These are phyloP conservation scores for Equus przewalskii DNA, from an alignment of 2,113 vertebrate species.

Conservation along the genomic window DNA sequence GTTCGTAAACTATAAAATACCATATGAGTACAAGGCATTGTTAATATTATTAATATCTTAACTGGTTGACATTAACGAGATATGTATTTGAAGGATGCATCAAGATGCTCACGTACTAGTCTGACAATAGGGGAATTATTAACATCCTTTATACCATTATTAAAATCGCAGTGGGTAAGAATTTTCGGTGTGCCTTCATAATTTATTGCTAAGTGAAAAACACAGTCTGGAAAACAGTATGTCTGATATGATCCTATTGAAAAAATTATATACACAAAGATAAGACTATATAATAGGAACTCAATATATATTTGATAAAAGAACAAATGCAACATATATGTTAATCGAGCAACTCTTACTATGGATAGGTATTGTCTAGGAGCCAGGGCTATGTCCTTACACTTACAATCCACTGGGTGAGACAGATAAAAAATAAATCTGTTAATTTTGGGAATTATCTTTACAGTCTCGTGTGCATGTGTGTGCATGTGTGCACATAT, in stretches of 20 bases:
- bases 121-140: neutral
- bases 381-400: neutral
- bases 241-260: neutral
- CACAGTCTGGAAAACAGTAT: neutral
- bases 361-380: neutral
- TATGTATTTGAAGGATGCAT: neutral
- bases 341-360: neutral
- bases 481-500: neutral
- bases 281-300: neutral
- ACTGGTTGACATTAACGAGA: neutral
- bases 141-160: neutral
- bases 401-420: neutral
- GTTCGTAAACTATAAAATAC: neutral
- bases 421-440: neutral
- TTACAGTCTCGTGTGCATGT: neutral
- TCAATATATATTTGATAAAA: neutral
- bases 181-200: constrained; percentile 30
- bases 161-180: constrained; percentile 4
- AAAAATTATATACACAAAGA: constrained; percentile 11
- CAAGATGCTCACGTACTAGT: neutral
- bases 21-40: neutral
- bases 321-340: neutral
- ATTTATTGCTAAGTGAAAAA: constrained; percentile 62
- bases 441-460: neutral
- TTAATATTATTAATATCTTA: constrained; percentile 29